Conservation (phyloP, 1,140 invertebrate species). For the Drosophila insularis region DNA sequence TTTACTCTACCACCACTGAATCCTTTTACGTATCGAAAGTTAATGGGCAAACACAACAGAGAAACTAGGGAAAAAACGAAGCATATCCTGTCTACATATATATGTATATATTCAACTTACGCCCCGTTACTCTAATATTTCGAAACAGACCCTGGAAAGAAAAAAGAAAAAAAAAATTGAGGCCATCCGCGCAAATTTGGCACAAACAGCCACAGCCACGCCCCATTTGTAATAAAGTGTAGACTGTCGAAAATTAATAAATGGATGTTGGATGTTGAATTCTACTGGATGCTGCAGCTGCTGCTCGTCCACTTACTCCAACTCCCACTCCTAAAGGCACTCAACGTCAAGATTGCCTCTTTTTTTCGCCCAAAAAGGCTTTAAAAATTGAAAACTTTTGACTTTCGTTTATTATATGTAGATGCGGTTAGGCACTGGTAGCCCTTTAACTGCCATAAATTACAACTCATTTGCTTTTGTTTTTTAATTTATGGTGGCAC, state of each 20-base stretch:
- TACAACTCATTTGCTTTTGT: constrained; percentile 32
- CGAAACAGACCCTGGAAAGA: background rate
- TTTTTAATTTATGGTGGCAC: constrained; percentile 41
- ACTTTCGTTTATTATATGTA: constrained; percentile 28
- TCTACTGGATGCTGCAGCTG: constrained; percentile 8
- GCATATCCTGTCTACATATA: background rate
- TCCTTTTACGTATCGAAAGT: background rate
- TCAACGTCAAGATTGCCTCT: background rate
- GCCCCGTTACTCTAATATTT: constrained; percentile 25
- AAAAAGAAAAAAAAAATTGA: constrained; percentile 32
- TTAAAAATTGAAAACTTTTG: constrained; percentile 26
- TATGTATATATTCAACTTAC: constrained; percentile 8
- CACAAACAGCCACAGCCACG: constrained; percentile 30
- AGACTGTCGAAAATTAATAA: constrained; percentile 75
- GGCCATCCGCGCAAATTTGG: constrained; percentile 10
- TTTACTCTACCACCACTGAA: background rate
- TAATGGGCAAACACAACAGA: constrained; percentile 10
- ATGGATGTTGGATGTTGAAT: constrained; percentile 47
- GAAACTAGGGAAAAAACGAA: constrained; percentile 15
- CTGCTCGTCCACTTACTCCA: background rate
- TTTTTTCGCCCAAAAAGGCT: constrained; percentile 44
- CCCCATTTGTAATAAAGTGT: constrained; percentile 53
- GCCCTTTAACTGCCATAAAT: constrained; percentile 56
- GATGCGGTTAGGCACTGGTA: background rate
- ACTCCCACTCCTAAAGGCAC: background rate